A percentile compares a stretch with the other conserved stretches of the same genome.
phyloP scores from a whole-genome alignment of 2,797 vertebrate genomes.

The Anolis apletophallus region DNA sequence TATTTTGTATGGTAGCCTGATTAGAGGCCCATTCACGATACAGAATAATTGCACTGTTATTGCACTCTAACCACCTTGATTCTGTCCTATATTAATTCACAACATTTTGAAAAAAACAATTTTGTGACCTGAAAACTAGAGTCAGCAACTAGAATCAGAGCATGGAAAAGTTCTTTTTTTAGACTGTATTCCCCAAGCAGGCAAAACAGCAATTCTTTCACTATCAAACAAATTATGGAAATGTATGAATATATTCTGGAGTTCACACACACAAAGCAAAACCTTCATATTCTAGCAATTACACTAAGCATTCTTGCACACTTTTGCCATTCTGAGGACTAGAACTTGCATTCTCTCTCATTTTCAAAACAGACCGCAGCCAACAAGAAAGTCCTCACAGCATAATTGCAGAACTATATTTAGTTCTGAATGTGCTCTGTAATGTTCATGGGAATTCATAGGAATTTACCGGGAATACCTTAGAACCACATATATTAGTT shows the following conservation, averaged over 20 bases:
- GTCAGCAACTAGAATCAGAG: neutral
- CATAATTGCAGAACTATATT: rapidly evolving
- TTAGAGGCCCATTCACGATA: too few species aligned
- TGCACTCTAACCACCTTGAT: neutral
- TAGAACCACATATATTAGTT: neutral
- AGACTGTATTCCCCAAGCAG: neutral
- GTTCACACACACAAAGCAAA: neutral
- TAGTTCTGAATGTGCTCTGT: neutral
- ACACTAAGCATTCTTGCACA: neutral
- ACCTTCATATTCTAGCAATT: neutral
- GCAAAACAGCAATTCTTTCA: too few species aligned
- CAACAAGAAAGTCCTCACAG: neutral
- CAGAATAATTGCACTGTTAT: too few species aligned
- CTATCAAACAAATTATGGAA: too few species aligned
- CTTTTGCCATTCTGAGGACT: neutral
- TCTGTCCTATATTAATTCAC: neutral
- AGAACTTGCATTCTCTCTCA: neutral
- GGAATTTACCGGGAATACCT: neutral
- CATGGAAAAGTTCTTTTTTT: neutral
- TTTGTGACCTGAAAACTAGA: neutral
- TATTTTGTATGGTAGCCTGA: neutral
- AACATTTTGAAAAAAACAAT: neutral
- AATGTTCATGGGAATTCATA: neutral
- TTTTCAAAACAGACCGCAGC: conserved; percentile 8
- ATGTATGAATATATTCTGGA: too few species aligned